Evolutionary conservation across 2,797 vertebrate genomes (phyloP).

Genomic region (Perodicticus potto): DNA sequence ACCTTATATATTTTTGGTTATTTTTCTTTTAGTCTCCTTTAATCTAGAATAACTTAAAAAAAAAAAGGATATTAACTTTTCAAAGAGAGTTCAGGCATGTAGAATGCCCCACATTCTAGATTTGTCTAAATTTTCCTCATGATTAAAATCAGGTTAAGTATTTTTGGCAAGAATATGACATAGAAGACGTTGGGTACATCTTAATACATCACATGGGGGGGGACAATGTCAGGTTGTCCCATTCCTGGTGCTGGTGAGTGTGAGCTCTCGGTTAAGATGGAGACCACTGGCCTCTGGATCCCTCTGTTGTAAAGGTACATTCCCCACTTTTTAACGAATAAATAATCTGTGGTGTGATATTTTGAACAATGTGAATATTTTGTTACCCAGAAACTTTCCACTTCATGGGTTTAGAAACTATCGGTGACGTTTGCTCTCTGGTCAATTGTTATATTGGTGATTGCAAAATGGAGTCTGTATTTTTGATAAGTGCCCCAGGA

Average conservation of each 20-base stretch:
- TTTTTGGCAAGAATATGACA: slow-evolving; percentile 78
- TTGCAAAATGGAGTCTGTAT: neutral
- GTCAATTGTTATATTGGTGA: neutral
- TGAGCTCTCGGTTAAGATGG: neutral
- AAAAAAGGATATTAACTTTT: slow-evolving; percentile 15
- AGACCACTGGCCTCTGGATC: neutral
- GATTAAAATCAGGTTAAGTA: slow-evolving; percentile 83
- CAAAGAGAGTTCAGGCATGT: slow-evolving; percentile 53
- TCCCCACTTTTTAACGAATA: neutral
- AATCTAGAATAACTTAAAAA: slow-evolving; percentile 25
- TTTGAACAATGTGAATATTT: neutral
- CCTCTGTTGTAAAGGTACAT: neutral
- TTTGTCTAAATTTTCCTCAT: slow-evolving; percentile 78
- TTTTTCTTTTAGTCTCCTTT: slow-evolving; percentile 23
- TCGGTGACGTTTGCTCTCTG: neutral
- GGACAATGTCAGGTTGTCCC: neutral
- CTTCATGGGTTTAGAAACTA: neutral
- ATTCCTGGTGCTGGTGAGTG: neutral
- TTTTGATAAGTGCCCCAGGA: neutral
- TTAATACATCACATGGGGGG: neutral
- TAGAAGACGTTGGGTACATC: neutral
- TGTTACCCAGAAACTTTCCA: neutral
- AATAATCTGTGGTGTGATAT: neutral
- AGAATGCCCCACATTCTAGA: slow-evolving; percentile 81
- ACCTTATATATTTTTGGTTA: neutral